Conservation (phyloP, 1,140 invertebrate genomes). For the Macrostomum lignano region DNA sequence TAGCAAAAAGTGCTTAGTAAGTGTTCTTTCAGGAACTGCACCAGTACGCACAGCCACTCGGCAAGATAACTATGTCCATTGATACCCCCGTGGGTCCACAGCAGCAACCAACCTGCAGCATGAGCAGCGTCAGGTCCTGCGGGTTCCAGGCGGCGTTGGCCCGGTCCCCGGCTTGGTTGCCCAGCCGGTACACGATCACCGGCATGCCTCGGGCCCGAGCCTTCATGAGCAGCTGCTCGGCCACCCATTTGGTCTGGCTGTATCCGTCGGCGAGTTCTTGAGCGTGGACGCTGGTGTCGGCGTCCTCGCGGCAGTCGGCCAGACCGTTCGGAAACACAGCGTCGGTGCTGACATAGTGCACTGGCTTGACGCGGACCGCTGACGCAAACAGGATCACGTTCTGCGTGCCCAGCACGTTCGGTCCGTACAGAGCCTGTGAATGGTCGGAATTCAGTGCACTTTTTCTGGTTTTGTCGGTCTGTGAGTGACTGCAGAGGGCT, state of each 20-base stretch:
- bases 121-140: conserved; percentile 29
- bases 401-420: conserved; percentile 30
- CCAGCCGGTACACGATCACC: conserved; percentile 29
- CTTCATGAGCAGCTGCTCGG: conserved; percentile 27
- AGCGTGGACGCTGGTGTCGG: conserved; percentile 14
- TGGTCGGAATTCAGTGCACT: too few species aligned
- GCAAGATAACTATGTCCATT: too few species aligned
- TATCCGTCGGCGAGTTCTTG: conserved; percentile 27
- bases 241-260: conserved; percentile 31
- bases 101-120: conserved; percentile 26
- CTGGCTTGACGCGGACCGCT: conserved; percentile 30
- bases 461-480: too few species aligned
- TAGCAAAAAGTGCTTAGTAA: too few species aligned
- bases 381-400: conserved; percentile 30
- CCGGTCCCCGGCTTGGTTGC: conserved; percentile 18
- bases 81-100: too few species aligned
- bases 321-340: conserved; percentile 28
- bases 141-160: conserved; percentile 26
- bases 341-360: conserved; percentile 31
- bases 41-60: too few species aligned
- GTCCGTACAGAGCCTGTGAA: conserved; percentile 27
- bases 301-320: conserved; percentile 22
- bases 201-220: conserved; percentile 28
- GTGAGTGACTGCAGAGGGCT: too few species aligned
- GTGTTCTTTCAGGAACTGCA: too few species aligned